These are phyloP conservation scores for Galerucella pusilla DNA, from an alignment of 2,888 invertebrate genomes.

Conservation along the genomic window DNA sequence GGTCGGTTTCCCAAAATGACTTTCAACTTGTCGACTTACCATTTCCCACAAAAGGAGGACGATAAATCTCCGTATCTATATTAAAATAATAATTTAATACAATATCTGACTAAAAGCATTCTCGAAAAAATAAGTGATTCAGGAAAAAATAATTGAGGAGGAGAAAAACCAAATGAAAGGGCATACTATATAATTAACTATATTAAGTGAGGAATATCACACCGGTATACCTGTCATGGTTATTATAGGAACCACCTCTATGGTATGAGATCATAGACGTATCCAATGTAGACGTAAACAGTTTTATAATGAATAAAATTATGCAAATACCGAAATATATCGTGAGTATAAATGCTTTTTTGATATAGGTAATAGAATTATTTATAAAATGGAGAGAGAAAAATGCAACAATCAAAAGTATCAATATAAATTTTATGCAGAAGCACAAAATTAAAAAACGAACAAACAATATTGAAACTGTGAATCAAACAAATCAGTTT, in stretches of 20 bases:
- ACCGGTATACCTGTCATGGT: slow-evolving; percentile 45
- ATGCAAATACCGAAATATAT: not conserved
- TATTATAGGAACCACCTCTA: slow-evolving; percentile 31
- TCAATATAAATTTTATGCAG: too few species aligned
- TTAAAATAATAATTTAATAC: slow-evolving; percentile 39
- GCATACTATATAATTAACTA: slow-evolving; percentile 52
- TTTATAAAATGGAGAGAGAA: too few species aligned
- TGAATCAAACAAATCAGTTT: too few species aligned
- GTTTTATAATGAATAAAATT: not conserved
- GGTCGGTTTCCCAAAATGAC: slow-evolving; percentile 32
- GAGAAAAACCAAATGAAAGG: slow-evolving; percentile 50
- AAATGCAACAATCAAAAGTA: too few species aligned
- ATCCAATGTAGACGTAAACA: not conserved
- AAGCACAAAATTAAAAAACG: too few species aligned
- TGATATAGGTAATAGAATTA: too few species aligned
- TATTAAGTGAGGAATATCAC: slow-evolving; percentile 54
- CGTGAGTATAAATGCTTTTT: too few species aligned
- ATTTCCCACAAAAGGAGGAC: slow-evolving; percentile 33
- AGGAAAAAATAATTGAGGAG: slow-evolving; percentile 40
- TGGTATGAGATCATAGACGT: slow-evolving; percentile 7
- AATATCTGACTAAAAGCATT: slow-evolving; percentile 40
- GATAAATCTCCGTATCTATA: slow-evolving; percentile 35
- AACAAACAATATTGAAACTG: too few species aligned
- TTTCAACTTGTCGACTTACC: slow-evolving; percentile 28
- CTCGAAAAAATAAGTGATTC: slow-evolving; percentile 41